Evolutionary conservation across 2,113 vertebrate species (phyloP).

Genomic region (Vanacampus margaritifer): DNA sequence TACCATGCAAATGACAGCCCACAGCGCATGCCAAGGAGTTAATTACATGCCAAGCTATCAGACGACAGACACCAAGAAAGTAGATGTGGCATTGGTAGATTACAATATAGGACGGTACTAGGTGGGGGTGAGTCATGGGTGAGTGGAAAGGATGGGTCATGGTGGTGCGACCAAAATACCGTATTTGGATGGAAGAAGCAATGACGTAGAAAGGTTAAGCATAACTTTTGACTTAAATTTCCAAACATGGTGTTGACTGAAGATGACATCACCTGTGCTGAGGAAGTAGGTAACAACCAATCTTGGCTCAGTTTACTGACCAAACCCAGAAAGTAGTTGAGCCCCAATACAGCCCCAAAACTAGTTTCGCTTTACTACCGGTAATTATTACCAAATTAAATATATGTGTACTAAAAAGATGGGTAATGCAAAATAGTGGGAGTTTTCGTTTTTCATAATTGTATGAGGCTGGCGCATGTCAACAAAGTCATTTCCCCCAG

Average conservation of each 20-base stretch:
- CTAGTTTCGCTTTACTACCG: too few relatives aligned
- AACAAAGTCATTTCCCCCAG: too few relatives aligned
- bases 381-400: too few relatives aligned
- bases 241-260: background rate
- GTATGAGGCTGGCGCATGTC: too few relatives aligned
- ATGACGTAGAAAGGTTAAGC: background rate
- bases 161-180: background rate
- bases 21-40: constrained; percentile 60
- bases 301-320: too few relatives aligned
- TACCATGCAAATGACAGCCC: constrained; percentile 70
- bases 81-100: constrained; percentile 58
- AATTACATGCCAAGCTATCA: constrained; percentile 69
- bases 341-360: too few relatives aligned
- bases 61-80: constrained; percentile 59
- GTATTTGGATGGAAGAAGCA: background rate
- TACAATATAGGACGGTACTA: constrained; percentile 10
- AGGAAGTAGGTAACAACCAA: too few relatives aligned
- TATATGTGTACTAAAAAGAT: too few relatives aligned
- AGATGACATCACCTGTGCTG: too few relatives aligned
- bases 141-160: constrained; percentile 3
- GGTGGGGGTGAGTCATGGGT: constrained; percentile 17
- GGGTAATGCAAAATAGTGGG: too few relatives aligned
- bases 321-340: too few relatives aligned
- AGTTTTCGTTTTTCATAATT: too few relatives aligned
- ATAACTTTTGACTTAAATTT: background rate